Evolutionary conservation across 2,113 vertebrate species (phyloP), one percentile per base, ranked within the genome.

Genomic region (Forbesichthys papilliferus): DNA sequence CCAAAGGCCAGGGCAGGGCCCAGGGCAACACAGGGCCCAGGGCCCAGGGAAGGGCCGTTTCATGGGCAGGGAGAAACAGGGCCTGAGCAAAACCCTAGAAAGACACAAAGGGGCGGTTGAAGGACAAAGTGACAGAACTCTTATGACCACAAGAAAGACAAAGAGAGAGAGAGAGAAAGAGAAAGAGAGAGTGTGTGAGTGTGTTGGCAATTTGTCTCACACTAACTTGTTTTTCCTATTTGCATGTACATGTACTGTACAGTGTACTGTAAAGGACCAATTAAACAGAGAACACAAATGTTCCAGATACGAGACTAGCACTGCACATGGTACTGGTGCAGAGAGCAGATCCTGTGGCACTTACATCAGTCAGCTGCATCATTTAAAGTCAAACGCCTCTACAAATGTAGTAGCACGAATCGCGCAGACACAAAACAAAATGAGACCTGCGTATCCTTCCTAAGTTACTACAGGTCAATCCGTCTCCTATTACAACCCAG

Each of bases 401-500:
- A 53, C 2, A n/a, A 9, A 60, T 62, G 61, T 54, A 34, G 36
- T 11, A 56, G 5, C 1, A 11, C 4, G 12, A 68, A 36, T 11
- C 61, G 51, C 52, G 57, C 20, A 49, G 5, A 33, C 14, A 36
- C 61, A 4, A 47, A 60, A 42, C 34, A 33, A 51, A 71, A 73
- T 20, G 71, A 73, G 81, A 88, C 77, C 83, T 83, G 86, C 73
- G 16, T 80, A 87, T 86, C 79, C 49, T 59, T 84, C 69, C 34
- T 79, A 48, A 70, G 81, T 75, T 71, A 63, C 61, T 71, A 64
- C 48, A 58, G 49, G 79, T 79, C 34, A 18, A 69, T 81, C 75
- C 16, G 78, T 75, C 71, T 85, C 80, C 81, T 82, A 74, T 56
- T 62, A 86, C 68, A 88, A 86, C 88, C 83, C 69, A 81, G 77